Conservation (phyloP, 2,888 invertebrate genomes). For the Seira ritae region DNA sequence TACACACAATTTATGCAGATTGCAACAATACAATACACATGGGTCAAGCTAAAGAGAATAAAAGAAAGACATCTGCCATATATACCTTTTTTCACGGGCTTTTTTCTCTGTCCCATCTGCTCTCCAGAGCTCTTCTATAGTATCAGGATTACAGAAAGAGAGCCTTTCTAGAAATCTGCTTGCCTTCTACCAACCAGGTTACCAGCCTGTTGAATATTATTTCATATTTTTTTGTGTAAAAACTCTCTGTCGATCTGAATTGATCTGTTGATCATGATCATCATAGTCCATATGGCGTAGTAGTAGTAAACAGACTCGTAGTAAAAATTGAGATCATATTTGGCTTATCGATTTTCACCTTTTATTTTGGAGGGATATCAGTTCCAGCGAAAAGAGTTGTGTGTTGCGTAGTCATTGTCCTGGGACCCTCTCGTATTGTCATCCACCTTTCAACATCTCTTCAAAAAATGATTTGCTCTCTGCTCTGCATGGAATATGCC, state of each 20-base stretch:
- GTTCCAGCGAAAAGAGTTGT: not conserved
- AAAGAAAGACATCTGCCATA: conserved; percentile 17
- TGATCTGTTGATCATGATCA: no score
- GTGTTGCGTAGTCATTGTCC: no score
- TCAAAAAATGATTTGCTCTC: not conserved
- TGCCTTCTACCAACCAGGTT: not conserved
- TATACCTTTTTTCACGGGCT: conserved; percentile 8
- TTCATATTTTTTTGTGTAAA: conserved; percentile 34
- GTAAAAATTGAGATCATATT: conserved; percentile 21
- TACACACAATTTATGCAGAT: not conserved
- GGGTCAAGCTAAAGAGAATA: not conserved
- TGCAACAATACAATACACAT: no score
- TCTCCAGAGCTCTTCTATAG: conserved; percentile 21
- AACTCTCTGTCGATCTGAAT: conserved; percentile 4
- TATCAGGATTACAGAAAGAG: not conserved
- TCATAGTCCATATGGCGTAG: conserved; percentile 45
- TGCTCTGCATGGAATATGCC: not conserved
- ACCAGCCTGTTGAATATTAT: conserved; percentile 57
- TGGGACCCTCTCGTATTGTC: no score
- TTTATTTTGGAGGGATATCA: conserved; percentile 14
- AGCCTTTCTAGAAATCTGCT: not conserved
- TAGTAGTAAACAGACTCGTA: conserved; percentile 24
- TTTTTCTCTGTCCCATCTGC: conserved; percentile 40
- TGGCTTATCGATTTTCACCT: not conserved
- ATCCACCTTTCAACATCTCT: conserved; percentile 43